These are phyloP conservation scores for Listrodromus nycthemerus DNA, from an alignment of 2,888 invertebrate species.

Conservation along the genomic window DNA sequence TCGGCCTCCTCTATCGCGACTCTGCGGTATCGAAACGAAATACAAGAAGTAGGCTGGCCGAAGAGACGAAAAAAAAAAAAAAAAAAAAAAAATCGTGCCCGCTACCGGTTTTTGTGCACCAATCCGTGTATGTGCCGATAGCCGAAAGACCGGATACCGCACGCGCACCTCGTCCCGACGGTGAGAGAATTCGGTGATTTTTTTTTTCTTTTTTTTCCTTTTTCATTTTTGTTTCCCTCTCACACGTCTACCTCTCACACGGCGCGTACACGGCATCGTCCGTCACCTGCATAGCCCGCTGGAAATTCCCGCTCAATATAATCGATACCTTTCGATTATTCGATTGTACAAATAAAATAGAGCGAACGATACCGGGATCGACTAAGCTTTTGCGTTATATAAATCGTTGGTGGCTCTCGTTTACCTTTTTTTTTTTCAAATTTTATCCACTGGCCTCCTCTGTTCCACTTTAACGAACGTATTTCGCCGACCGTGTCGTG, in stretches of 20 bases:
- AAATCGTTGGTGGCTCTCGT: not conserved
- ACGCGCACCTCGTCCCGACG: not conserved
- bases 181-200: slow-evolving; percentile 15
- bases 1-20: no score
- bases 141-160: slow-evolving; percentile 20
- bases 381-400: slow-evolving; percentile 6
- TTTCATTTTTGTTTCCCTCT: slow-evolving; percentile 30
- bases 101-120: slow-evolving; percentile 28
- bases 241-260: slow-evolving; percentile 29
- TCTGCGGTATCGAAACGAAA: not conserved
- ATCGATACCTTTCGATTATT: slow-evolving; percentile 54
- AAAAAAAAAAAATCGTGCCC: not conserved
- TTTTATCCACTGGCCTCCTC: not conserved
- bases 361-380: not conserved
- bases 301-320: slow-evolving; percentile 30
- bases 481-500: not conserved
- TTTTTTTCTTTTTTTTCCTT: slow-evolving; percentile 12
- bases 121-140: slow-evolving; percentile 13
- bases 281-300: not conserved
- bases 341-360: slow-evolving; percentile 39
- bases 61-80: slow-evolving; percentile 29
- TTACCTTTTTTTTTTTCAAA: not conserved
- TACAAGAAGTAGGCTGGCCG: not conserved
- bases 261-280: slow-evolving; percentile 16
- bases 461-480: slow-evolving; percentile 2